These are phyloP conservation scores for Pristionchus arcanus DNA, from an alignment of 2,888 invertebrate genomes.

Conservation along the genomic window DNA sequence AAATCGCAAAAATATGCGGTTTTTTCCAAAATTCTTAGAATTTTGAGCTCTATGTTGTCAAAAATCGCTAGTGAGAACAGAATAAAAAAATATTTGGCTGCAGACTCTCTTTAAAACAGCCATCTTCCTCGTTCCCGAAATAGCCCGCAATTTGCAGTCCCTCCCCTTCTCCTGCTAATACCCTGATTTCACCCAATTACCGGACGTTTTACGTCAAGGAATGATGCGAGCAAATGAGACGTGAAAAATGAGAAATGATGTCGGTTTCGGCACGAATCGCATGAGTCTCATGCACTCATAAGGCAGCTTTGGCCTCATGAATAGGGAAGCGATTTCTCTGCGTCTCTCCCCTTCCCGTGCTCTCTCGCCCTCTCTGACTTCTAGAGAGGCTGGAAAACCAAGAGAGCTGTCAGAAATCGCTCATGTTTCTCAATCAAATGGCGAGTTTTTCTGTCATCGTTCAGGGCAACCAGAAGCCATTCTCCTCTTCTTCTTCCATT, in stretches of 20 bases:
- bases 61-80: no score
- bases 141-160: not conserved
- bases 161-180: not conserved
- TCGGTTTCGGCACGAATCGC: not conserved
- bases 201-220: not conserved
- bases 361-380: not conserved
- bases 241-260: not conserved
- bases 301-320: not conserved
- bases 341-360: not conserved
- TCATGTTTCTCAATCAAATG: conserved; percentile 20
- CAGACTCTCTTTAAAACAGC: no score
- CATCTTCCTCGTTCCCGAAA: not conserved
- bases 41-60: no score
- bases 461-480: not conserved
- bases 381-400: not conserved
- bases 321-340: not conserved
- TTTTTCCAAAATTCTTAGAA: no score
- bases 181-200: not conserved
- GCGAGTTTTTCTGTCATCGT: not conserved
- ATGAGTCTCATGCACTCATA: not conserved
- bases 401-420: not conserved
- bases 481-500: not conserved
- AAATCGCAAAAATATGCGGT: no score
- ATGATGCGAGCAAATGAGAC: not conserved
- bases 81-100: no score